Evolutionary conservation across 2,888 invertebrate species (phyloP).

Genomic region (Gonocerus acuteangulatus): DNA sequence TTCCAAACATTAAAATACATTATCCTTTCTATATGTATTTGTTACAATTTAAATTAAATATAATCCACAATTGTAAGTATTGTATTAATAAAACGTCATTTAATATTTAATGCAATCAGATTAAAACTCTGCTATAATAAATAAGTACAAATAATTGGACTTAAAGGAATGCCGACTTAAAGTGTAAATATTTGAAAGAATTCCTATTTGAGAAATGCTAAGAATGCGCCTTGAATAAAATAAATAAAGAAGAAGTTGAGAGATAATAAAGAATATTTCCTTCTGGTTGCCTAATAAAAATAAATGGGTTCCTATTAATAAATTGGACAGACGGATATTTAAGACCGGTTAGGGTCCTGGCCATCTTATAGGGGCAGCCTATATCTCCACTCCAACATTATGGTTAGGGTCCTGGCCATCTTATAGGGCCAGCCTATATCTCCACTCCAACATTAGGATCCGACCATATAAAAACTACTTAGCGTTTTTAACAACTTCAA

Average conservation of each 20-base stretch:
- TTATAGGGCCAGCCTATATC: neutral
- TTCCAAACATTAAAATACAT: too few species aligned
- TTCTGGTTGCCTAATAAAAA: conserved; percentile 5
- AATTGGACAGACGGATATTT: conserved; percentile 19
- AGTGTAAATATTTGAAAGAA: neutral
- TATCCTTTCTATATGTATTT: too few species aligned
- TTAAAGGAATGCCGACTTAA: neutral
- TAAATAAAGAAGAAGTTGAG: neutral
- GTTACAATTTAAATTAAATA: too few species aligned
- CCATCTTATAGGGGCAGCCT: conserved; percentile 5
- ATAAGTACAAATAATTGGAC: too few species aligned
- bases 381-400: too few species aligned
- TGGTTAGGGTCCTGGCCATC: conserved; percentile 16
- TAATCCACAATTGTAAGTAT: too few species aligned
- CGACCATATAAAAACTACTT: too few species aligned
- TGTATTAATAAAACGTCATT: too few species aligned
- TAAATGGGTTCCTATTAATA: conserved; percentile 16
- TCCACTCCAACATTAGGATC: too few species aligned
- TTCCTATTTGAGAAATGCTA: neutral
- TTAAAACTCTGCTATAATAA: too few species aligned
- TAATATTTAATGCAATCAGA: too few species aligned
- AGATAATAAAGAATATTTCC: neutral
- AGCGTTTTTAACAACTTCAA: too few species aligned
- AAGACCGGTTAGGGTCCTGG: conserved; percentile 17
- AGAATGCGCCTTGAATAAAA: neutral